Evolutionary conservation across 2,113 vertebrate species (phyloP), one percentile per base, ranked within the genome.

Genomic region (Balaeniceps rex): DNA sequence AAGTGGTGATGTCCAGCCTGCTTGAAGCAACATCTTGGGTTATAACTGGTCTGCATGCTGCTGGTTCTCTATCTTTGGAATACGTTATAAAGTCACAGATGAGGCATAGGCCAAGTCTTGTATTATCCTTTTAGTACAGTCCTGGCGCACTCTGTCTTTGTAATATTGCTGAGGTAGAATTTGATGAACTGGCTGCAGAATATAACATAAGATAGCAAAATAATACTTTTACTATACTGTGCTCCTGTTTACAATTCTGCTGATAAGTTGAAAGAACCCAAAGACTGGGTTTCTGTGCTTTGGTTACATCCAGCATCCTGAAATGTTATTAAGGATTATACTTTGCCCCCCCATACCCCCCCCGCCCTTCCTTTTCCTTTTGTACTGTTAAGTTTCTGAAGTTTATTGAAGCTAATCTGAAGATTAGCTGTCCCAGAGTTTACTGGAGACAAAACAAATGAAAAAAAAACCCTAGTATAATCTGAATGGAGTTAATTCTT

Each of bases 261-360:
- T 44, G 16, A 4, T 57, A 51, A 57, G 17, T 34, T 63, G 42
- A 51, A 80, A 66, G 15, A 79, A 51, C 16, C 16, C 10, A 31
- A 15, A 63, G 25, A 36, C 22, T 69, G 9, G 7, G 7, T 61
- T 61, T 66, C 14, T 57, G 16, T 78, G 19, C n/a, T 74, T 57
- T 63, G 28, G 14, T 84, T 79, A 14, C 23, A 47, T 75, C 16
- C 19, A 18, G 6, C 26, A 65, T 66, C 14, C 29, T 46, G 55
- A 69, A 80, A n/a, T 33, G 10, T 40, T 63, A 15, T 7, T 17
- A 25, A 68, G 36, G 17, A 51, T 47, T 70, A 29, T 46, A 11
- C 6, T 51, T 40, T 13, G 6, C 12, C 4, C 4, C 9, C 19
- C 8, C 5, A 24, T 40, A n/a, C n/a, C n/a, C n/a, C 3, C 5